phyloP scores from a whole-genome alignment of 2,113 vertebrate genomes.

The Solea solea region DNA sequence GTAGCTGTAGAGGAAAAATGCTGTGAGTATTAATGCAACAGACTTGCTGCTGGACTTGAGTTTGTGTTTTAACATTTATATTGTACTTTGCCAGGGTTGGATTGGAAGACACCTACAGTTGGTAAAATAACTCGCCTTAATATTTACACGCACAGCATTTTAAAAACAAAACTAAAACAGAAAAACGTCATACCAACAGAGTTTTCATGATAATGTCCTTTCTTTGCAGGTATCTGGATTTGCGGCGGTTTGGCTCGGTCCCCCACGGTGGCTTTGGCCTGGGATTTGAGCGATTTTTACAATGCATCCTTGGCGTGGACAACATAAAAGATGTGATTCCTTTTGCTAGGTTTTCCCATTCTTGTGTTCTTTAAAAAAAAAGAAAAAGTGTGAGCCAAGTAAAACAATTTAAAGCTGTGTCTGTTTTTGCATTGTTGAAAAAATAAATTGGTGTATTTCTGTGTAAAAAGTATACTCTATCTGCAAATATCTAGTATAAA shows the following conservation, averaged over 20 bases:
- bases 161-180: not conserved
- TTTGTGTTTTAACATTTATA: not conserved
- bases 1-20: no score
- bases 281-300: conserved; percentile 96
- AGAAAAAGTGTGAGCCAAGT: not conserved
- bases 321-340: conserved; percentile 98
- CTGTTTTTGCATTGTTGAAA: not conserved
- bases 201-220: conserved; percentile 12
- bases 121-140: conserved; percentile 80
- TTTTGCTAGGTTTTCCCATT: conserved; percentile 92
- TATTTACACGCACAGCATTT: not conserved
- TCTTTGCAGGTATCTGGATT: conserved; percentile 91
- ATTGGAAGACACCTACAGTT: conserved; percentile 87
- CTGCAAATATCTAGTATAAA: no score
- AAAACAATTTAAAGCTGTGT: not conserved
- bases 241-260: conserved; percentile 91
- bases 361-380: conserved; percentile 85
- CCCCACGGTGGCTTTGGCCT: conserved; percentile 97
- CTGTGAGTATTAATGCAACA: not conserved
- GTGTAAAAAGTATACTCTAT: no score
- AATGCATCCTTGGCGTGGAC: conserved; percentile 91
- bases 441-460: not conserved
- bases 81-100: conserved; percentile 81
- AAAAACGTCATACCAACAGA: not conserved
- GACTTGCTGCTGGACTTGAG: not conserved